Base-by-base conservation (phyloP, 1,140 invertebrate genomes). In the Zaprionus capensis region DNA sequence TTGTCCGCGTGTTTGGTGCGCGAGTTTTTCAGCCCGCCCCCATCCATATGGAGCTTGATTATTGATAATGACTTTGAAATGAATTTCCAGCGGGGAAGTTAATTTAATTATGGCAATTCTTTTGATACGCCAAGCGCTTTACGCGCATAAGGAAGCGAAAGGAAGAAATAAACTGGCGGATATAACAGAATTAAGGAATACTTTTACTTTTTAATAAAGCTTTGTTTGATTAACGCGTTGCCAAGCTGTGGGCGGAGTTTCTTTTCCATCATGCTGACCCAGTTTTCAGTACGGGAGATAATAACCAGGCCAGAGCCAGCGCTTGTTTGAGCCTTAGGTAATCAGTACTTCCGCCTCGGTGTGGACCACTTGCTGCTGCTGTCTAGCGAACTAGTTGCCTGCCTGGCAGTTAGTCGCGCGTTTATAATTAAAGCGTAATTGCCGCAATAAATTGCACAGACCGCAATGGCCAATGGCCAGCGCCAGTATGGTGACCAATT, bases 351-450 rank as follows among this genome's bases (percentile, higher is more conserved):
- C 15, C 38, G 38, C n/a, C 34, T 7, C 14, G 17, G 57, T 51
- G 15, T 53, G 17, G 81, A 65, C 68, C 80, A 70, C 56, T 72
- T 71, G 80, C 77, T 79, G 68, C 14, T 41, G 38, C 38, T 41
- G 15, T n/a, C n/a, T 34, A 34, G 15, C 22, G 22, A 22, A 22
- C 38, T 41, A 15, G 15, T 9, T n/a, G 41, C 41, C n/a, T 9
- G 49, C 61, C 53, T 57, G 65, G 53, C 72, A 80, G 84, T 80
- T 88, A 84, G 78, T 81, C 74, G 81, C 81, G 81, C 84, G 81
- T 77, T 88, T 88, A 88, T 90, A 88, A 88, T 88, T 88, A 90
- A 88, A 88, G 80, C 78, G 75, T 90, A 88, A 88, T 88, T 90
- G 85, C 85, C 64, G 81, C 81, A 90, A 88, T 88, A 88, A 88